Evolutionary conservation across 2,888 invertebrate genomes (phyloP), one percentile per base, ranked within the genome.

Genomic region (Diaprepes abbreviatus): DNA sequence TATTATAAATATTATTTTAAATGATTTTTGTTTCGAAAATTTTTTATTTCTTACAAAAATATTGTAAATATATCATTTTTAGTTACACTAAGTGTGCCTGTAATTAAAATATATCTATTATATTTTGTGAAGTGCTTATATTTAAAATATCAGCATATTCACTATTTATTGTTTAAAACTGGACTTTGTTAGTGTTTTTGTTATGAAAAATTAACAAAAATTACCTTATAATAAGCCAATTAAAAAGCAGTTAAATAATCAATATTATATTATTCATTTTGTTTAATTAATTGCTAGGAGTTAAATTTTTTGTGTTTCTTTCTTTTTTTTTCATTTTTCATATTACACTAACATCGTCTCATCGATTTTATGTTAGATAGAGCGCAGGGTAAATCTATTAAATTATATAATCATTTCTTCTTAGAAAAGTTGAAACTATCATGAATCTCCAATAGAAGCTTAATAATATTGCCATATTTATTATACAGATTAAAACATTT

Each of bases 51-150:
- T 43, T 43, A 58, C 43, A 43, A 58, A 58, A 38, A 58, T 58
- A 58, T 58, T 43, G 43, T 58, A 31, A 40, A 57, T 21, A 28
- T 58, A 40, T 57, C 50, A 43, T 14, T 73, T 75, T 75, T 74
- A 76, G 70, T 78, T 78, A 79, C 78, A 80, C 79, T 77, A 77
- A 77, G 79, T 78, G 82, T 81, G 80, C 78, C 79, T 80, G 76
- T 55, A 68, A 62, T 48, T 62, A 62, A 45, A 43, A 43, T 54
- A 50, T 57, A 12, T 62, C 12, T 45, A 63, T 58, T 59, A 71
- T 67, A 68, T 74, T 78, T 73, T 75, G 81, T 83, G 82, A 83
- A 81, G 78, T 81, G 82, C 80, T 81, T 79, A 82, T 83, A 82
- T 83, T 82, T 72, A 74, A 74, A 79, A 83, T 83, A 83, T 82